Evolutionary conservation across 1,140 invertebrate genomes (phyloP).

Genomic region (Ceratina australensis): DNA sequence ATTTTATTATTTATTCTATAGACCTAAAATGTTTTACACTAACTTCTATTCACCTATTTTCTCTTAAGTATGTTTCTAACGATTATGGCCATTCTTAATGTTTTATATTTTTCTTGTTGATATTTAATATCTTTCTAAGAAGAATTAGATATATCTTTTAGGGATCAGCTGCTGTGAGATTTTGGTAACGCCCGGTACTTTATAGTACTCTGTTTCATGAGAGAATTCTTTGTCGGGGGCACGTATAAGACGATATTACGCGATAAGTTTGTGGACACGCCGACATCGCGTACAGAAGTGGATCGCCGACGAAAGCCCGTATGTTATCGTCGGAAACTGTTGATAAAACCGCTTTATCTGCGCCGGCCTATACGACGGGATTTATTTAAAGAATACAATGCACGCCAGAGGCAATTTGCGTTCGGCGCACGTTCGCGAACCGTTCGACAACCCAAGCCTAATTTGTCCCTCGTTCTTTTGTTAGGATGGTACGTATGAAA

Average conservation of each 20-base stretch:
- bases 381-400: constrained; percentile 30
- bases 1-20: no score
- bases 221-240: constrained; percentile 25
- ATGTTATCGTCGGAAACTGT: constrained; percentile 11
- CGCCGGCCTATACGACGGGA: background rate
- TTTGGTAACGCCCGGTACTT: no score
- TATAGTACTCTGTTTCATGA: background rate
- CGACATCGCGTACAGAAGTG: background rate
- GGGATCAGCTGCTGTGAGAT: no score
- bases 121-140: no score
- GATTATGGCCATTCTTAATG: no score
- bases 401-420: background rate
- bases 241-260: constrained; percentile 37
- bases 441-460: background rate
- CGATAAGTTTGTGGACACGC: constrained; percentile 37
- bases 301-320: background rate
- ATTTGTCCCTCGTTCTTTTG: background rate
- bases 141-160: no score
- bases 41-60: no score
- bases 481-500: background rate
- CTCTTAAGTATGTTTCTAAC: no score
- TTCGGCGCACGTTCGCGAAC: background rate
- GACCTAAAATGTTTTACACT: no score
- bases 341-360: constrained; percentile 41
- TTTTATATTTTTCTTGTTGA: no score